Conservation (phyloP, 2,113 vertebrate species). For the Penelope pileata region DNA sequence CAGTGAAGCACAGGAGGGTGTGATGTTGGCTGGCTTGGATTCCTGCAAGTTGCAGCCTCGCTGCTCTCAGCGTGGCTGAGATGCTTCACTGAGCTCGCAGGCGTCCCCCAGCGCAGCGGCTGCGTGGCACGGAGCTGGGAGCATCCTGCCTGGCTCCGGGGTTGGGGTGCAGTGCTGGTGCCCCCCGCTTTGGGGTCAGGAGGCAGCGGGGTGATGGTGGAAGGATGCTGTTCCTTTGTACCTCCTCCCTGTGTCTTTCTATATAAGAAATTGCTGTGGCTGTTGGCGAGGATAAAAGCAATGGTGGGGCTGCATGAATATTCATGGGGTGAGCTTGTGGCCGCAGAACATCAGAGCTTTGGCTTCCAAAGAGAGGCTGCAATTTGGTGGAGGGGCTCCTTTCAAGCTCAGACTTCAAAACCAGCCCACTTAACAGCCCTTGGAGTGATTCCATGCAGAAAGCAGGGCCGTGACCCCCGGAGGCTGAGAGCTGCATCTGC, state of each 20-base stretch:
- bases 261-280: not conserved
- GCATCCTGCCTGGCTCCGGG: no score
- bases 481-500: conserved; percentile 49
- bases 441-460: conserved; percentile 32
- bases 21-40: not conserved
- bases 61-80: conserved; percentile 33
- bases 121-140: not conserved
- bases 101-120: not conserved
- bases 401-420: conserved; percentile 54
- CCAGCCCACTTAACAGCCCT: not conserved
- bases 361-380: conserved; percentile 32
- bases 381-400: conserved; percentile 6
- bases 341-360: not conserved
- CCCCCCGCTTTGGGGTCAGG: accelerated
- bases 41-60: not conserved
- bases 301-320: conserved; percentile 29
- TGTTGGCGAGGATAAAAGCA: conserved; percentile 28
- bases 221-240: conserved; percentile 12
- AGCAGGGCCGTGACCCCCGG: not conserved
- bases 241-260: not conserved
- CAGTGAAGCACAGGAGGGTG: not conserved
- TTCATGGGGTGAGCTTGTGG: conserved; percentile 1
- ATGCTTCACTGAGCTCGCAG: not conserved
- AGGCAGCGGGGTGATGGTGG: not conserved
- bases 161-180: not conserved